Conservation (phyloP, 2,113 vertebrate genomes). For the Naja naja region DNA sequence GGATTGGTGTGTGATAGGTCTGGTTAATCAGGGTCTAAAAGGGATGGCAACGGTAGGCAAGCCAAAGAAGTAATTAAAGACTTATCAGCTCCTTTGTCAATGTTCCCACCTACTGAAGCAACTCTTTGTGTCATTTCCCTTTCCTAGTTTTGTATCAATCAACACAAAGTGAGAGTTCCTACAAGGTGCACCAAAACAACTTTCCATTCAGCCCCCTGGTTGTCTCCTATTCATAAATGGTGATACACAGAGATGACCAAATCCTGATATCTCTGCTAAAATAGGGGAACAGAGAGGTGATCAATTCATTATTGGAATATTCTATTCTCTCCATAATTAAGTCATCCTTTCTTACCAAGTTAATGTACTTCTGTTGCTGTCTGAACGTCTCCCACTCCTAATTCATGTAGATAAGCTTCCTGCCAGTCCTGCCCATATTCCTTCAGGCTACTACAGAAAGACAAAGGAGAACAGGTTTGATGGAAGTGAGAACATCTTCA, state of each 20-base stretch:
- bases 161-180: not conserved
- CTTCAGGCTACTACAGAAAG: conserved; percentile 46
- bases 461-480: conserved; percentile 54
- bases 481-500: not conserved
- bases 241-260: not conserved
- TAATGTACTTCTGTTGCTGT: not conserved
- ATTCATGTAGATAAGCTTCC: not conserved
- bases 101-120: not conserved
- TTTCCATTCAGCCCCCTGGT: not conserved
- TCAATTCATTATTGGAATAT: not conserved
- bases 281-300: not conserved
- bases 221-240: not conserved
- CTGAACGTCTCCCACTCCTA: not conserved
- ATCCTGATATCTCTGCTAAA: not conserved
- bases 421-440: not conserved
- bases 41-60: too few species aligned
- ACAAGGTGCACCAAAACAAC: not conserved
- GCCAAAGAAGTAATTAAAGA: not conserved
- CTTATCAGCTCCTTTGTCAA: not conserved
- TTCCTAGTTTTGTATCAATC: not conserved
- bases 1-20: not conserved
- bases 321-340: not conserved
- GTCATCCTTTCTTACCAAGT: not conserved
- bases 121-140: not conserved
- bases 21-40: not conserved